Evolutionary conservation across 2,888 invertebrate species (phyloP).

Genomic region (Chydorus sphaericus): DNA sequence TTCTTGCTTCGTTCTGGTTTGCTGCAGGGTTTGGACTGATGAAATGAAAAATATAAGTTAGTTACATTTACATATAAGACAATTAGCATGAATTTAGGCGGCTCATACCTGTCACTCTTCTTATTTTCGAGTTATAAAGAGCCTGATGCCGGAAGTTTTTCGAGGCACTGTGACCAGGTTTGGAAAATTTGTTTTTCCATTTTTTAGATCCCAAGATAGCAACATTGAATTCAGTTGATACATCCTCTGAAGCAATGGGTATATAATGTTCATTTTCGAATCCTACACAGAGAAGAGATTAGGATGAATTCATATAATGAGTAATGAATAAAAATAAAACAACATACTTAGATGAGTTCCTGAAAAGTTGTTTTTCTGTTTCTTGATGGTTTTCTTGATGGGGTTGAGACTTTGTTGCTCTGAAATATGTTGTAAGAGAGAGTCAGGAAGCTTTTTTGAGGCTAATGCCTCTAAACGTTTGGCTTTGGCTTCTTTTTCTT

Average conservation of each 20-base stretch:
- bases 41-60: background rate
- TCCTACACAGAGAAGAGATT: background rate
- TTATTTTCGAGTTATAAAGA: background rate
- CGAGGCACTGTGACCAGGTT: background rate
- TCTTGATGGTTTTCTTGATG: too few species aligned
- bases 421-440: background rate
- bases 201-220: background rate
- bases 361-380: too few species aligned
- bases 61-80: background rate
- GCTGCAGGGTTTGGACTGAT: background rate
- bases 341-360: background rate
- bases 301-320: background rate
- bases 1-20: background rate
- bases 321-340: background rate
- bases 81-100: background rate
- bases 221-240: background rate
- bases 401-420: too few species aligned
- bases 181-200: slow-evolving; percentile 2
- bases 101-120: background rate
- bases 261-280: background rate
- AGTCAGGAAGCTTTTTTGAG: background rate
- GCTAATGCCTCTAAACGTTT: background rate
- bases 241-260: background rate
- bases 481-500: background rate
- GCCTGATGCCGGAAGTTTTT: background rate